Evolutionary conservation across 1,140 invertebrate genomes (phyloP).

Genomic region (Glomeris maerens): DNA sequence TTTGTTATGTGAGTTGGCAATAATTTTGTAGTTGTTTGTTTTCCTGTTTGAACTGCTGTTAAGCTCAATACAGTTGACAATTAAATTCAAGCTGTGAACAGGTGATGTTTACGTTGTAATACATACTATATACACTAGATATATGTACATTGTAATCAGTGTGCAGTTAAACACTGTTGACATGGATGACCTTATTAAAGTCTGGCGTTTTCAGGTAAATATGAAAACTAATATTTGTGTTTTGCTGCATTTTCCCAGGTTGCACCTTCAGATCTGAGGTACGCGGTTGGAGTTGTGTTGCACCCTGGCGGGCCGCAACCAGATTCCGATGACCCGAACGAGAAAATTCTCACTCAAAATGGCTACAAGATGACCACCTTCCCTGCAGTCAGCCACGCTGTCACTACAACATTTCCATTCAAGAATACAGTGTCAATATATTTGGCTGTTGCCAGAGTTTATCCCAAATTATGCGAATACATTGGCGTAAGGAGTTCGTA

Average conservation of each 20-base stretch:
- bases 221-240: background rate
- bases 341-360: constrained; percentile 18
- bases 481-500: constrained; percentile 24
- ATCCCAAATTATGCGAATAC: constrained; percentile 29
- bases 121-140: too few species aligned
- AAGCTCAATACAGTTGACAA: too few species aligned
- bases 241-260: constrained; percentile 23
- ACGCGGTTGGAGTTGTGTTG: constrained; percentile 30
- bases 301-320: constrained; percentile 19
- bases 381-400: constrained; percentile 30
- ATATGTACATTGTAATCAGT: background rate
- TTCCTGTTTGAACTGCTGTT: too few species aligned
- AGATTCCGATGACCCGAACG: constrained; percentile 17
- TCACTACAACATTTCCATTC: constrained; percentile 33
- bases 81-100: too few species aligned
- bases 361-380: constrained; percentile 31
- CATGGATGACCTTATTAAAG: background rate
- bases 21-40: too few species aligned
- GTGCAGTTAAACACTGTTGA: background rate
- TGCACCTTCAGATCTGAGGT: constrained; percentile 24
- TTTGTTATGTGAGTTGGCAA: too few species aligned
- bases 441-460: constrained; percentile 32
- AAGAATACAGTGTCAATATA: constrained; percentile 32
- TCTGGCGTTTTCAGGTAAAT: background rate
- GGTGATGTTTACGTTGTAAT: too few species aligned